These are phyloP conservation scores for Troglohyphantes excavatus DNA, from an alignment of 2,888 invertebrate species.

Conservation along the genomic window DNA sequence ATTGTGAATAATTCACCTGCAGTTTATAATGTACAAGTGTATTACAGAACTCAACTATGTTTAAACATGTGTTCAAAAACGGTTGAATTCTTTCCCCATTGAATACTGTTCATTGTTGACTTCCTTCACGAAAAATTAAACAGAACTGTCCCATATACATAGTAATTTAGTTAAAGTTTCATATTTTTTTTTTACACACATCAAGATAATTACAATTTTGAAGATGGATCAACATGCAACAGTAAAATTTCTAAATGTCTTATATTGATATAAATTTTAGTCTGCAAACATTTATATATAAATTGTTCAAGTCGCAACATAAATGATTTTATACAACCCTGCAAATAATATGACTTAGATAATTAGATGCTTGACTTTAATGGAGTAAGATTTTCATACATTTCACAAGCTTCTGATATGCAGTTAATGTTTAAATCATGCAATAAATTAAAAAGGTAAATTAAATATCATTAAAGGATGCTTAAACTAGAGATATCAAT, in stretches of 20 bases:
- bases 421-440: too few relatives aligned
- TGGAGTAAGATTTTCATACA: background rate
- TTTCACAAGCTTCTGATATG: conserved; percentile 1
- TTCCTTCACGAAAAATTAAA: too few relatives aligned
- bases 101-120: too few relatives aligned
- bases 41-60: too few relatives aligned
- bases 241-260: conserved; percentile 3
- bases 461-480: too few relatives aligned
- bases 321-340: background rate
- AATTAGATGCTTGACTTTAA: background rate
- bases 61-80: too few relatives aligned
- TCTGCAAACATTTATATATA: conserved; percentile 1
- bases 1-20: background rate
- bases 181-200: background rate
- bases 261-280: background rate
- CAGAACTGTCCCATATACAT: too few relatives aligned
- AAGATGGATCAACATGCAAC: background rate
- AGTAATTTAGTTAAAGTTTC: background rate
- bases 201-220: background rate
- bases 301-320: background rate
- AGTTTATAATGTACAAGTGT: too few relatives aligned
- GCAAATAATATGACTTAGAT: background rate
- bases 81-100: too few relatives aligned
- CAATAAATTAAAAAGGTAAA: too few relatives aligned
- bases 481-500: too few relatives aligned